These are phyloP conservation scores for Drosophila suboccidentalis DNA, from an alignment of 2,888 invertebrate species.

Conservation along the genomic window DNA sequence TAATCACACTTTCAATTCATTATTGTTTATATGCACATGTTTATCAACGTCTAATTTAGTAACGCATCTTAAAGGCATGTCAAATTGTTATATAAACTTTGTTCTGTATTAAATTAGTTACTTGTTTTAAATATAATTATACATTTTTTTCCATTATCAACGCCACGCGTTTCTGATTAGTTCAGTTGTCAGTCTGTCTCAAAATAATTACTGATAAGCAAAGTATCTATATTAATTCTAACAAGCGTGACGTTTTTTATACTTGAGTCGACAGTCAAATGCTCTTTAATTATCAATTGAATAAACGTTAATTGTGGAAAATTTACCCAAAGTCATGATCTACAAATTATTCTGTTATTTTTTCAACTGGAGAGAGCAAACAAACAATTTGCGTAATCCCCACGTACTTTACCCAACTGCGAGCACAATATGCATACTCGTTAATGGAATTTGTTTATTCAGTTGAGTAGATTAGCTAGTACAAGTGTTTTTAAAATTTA, in stretches of 20 bases:
- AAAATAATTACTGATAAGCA: constrained; percentile 13
- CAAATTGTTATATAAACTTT: background rate
- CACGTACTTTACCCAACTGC: constrained; percentile 2
- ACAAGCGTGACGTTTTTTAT: background rate
- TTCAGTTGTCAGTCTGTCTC: background rate
- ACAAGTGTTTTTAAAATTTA: constrained; percentile 3
- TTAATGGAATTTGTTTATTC: constrained; percentile 11
- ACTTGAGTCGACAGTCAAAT: background rate
- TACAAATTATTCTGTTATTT: background rate
- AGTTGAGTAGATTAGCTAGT: background rate
- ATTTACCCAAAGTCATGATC: background rate
- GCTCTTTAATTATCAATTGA: background rate
- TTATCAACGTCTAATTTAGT: background rate
- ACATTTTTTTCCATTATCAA: background rate
- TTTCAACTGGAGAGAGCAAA: background rate
- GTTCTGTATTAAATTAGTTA: background rate
- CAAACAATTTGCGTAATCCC: constrained; percentile 6
- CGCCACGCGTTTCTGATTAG: constrained; percentile 1
- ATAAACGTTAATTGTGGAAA: background rate
- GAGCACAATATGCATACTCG: background rate
- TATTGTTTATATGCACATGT: background rate
- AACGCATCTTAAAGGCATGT: background rate
- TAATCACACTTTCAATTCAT: constrained; percentile 1
- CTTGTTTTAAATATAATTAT: background rate
- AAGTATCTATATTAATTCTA: constrained; percentile 6